Conservation (phyloP, 2,888 invertebrate species). For the Lasioglossum figueresi region DNA sequence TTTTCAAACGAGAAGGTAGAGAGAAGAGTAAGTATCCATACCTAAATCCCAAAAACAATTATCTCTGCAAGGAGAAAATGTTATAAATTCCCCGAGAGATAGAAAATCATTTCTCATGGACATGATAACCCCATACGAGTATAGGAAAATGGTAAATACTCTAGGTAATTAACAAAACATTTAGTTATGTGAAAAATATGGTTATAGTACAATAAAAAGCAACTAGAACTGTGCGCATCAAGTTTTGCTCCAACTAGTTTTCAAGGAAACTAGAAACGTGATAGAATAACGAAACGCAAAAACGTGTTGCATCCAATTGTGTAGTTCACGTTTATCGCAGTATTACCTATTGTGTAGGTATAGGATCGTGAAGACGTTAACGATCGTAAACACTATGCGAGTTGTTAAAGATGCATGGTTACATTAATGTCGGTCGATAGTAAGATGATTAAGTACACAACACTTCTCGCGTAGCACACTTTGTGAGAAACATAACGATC, state of each 20-base stretch:
- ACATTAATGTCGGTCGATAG: conserved; percentile 4
- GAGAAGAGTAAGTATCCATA: background rate
- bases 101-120: background rate
- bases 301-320: conserved; percentile 14
- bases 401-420: background rate
- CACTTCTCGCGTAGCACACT: conserved; percentile 40
- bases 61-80: conserved; percentile 8
- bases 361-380: background rate
- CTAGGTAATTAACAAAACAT: conserved; percentile 19
- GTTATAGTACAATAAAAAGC: background rate
- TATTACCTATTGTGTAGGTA: conserved; percentile 24
- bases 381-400: background rate
- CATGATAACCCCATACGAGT: conserved; percentile 21
- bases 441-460: conserved; percentile 33
- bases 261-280: background rate
- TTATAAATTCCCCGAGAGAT: conserved; percentile 10
- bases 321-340: conserved; percentile 21
- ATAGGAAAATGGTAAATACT: background rate
- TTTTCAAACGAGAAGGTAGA: background rate
- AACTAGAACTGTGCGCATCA: background rate
- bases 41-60: conserved; percentile 7
- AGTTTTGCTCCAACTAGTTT: background rate
- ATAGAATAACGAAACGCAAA: background rate
- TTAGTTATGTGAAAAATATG: background rate
- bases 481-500: conserved; percentile 48